Conservation (phyloP, 2,113 vertebrate genomes). For the Cricetomys ansorgei region DNA sequence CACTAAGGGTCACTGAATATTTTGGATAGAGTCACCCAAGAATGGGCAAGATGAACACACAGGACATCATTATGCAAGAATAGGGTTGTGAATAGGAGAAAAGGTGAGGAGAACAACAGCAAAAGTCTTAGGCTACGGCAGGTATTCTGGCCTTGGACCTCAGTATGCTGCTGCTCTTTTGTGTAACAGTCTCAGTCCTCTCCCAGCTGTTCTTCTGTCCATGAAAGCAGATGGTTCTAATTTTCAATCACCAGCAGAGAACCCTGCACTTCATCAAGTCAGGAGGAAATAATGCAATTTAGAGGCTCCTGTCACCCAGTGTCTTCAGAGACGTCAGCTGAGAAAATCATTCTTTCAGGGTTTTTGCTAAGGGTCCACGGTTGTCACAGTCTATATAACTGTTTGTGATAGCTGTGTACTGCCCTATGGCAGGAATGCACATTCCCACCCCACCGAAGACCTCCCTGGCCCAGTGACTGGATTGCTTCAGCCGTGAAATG, state of each 20-base stretch:
- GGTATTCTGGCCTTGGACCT: background rate
- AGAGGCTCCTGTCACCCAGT: slow-evolving; percentile 17
- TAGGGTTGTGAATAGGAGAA: background rate
- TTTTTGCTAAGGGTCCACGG: background rate
- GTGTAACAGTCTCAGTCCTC: background rate
- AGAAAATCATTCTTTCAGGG: slow-evolving; percentile 41
- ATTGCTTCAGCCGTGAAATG: background rate
- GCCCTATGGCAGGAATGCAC: background rate
- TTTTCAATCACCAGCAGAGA: slow-evolving; percentile 30
- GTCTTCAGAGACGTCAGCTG: slow-evolving; percentile 29
- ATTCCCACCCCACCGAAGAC: background rate
- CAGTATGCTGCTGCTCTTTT: background rate
- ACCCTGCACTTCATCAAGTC: background rate
- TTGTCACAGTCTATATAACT: background rate
- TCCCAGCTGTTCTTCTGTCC: background rate
- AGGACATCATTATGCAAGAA: background rate
- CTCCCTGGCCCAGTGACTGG: background rate
- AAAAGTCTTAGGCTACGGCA: background rate
- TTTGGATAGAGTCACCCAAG: background rate
- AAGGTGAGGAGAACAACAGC: background rate
- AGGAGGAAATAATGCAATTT: background rate
- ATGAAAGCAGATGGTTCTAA: slow-evolving; percentile 25
- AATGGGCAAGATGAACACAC: slow-evolving; percentile 37
- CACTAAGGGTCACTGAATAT: background rate
- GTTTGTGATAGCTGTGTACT: background rate